Evolutionary conservation across 1,140 invertebrate genomes (phyloP), one percentile per base, ranked within the genome.

Genomic region (Heterodera schachtii): DNA sequence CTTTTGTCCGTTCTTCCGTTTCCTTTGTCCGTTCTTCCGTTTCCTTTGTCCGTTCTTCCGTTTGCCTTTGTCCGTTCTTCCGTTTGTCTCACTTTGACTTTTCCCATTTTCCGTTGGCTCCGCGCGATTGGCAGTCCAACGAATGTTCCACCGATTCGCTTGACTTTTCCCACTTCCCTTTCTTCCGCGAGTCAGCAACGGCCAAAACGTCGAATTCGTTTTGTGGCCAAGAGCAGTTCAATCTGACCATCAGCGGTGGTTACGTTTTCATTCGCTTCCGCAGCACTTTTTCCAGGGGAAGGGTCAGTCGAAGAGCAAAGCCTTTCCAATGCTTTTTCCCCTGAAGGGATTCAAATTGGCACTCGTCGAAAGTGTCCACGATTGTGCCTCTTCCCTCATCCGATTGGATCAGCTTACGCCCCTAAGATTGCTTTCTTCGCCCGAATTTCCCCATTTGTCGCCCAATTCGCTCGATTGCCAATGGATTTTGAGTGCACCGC

Each of bases 331-430:
- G 43, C 43, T 75, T n/a, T 77, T 19, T 75, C 67, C 31, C 9
- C 44, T 31, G n/a, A 19, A 88, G 86, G 89, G 88, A 19, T 88
- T 89, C 80, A 84, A 85, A 81, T 44, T 88, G 41, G 69, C 69
- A 1, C 49, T 88, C 13, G 47, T 73, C 31, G 87, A 88, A 71
- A 41, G 81, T 13, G 44, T 90, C n/a, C 79, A 86, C 7, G 84
- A 84, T 46, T 89, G 89, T 75, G 64, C 84, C 44, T 77, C 79
- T 3, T 69, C 82, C 47, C 69, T 64, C 16, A 57, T 88, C 7
- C 67, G 69, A 64, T 67, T 88, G 4, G 85, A 90, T 75, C 87
- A 88, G 69, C 52, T 83, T 44, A 77, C 64, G 64, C 85, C 81
- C 31, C 75, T 41, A 3, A 67, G 67, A 52, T 52, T 57, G 11